Base-by-base conservation (phyloP, 2,113 vertebrate species). In the Oceanites oceanicus region DNA sequence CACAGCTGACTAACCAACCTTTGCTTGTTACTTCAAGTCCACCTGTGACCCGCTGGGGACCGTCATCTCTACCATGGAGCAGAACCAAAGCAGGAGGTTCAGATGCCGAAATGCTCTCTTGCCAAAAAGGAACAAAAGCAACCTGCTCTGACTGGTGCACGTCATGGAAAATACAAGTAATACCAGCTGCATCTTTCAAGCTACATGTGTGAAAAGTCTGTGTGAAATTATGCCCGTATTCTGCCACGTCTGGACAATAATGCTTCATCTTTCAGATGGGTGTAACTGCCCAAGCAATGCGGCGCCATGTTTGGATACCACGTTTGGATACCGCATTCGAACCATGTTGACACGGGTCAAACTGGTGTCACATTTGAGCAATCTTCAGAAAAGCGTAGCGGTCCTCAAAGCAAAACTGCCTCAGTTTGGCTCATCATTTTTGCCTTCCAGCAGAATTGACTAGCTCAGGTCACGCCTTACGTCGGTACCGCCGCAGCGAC, bases 111-210 rank as follows among this genome's bases (percentile, higher is more conserved):
- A 96, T 0, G 12, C 34, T 55, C 15, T 80, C 95, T 83, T 26
- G 15, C n/a, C 14, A 2, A 70, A 63, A 92, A 77, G 8, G 53
- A 82, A 94, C 63, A 88, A 74, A 90, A 75, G 30, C 26, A 72
- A 90, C 34, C 30, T 70, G 59, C 65, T 78, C 78, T 97, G 63
- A 50, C 61, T 73, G 65, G 23, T 49, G 65, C 62, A 76, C 4
- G 53, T 73, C 7, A 29, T 52, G 83, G 91, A 94, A 97, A 95
- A 75, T 56, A 75, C 22, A 91, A 91, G 49, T 80, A 70, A 65
- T 18, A 85, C 18, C 73, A 73, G 87, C 65, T 96, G 85, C 83
- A 86, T 47, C 63, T 81, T 93, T 95, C 86, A 70, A 86, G 70
- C 58, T 45, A 18, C 2, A 8, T 3, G 17, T 66, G 74, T 66